Base-by-base conservation (phyloP, 2,113 vertebrate genomes). In the Rhodinocichla rosea region DNA sequence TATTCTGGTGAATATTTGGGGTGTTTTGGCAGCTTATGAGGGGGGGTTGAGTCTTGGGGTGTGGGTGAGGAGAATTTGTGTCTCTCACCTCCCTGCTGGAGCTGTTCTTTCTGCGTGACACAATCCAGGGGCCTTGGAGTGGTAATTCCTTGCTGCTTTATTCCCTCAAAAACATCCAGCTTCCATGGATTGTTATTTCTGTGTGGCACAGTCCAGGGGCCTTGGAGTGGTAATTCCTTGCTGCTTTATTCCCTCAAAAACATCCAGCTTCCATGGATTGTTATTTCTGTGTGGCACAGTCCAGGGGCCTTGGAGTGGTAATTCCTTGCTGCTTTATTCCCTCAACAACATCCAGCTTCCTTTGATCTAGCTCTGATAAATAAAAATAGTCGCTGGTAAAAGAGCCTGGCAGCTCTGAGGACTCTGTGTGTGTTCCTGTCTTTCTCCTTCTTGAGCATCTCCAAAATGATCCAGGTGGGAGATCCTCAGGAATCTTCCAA, bases 11-110 rank as follows among this genome's bases (percentile, higher is more conserved):
- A 45, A 30, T 11, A 0, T 15, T 63, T 35, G 33, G 67, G 78
- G 13, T 3, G 5, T 42, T 40, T 22, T 1, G 5, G 53, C 22
- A 0, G 23, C 44, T 77, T 40, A 22, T 24, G 50, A 30, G 49
- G 15, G 6, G 15, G 0, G 2, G 15, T 45, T 39, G 79, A 4
- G 6, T 15, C 44, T 13, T 3, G 0, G 14, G 47, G 2, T 4
- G 1, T 2, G 59, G 57, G 4, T 26, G 49, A 77, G 76, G 40
- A 2, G 27, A 11, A 4, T 32, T 17, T 7, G 5, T 12, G 14
- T 22, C 65, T 69, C 42, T 8, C 35, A 5, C 6, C 37, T 45
- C 26, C 0, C 47, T 60, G 57, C 83, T 60, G 70, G 3, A 53
- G 71, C 63, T 63, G 7, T 23, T 14, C 7, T 12, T 60, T 3